A percentile compares a stretch with the other conserved stretches of the same genome.
Conservation (phyloP, 2,113 vertebrate species). For the Aplodontia rufa region DNA sequence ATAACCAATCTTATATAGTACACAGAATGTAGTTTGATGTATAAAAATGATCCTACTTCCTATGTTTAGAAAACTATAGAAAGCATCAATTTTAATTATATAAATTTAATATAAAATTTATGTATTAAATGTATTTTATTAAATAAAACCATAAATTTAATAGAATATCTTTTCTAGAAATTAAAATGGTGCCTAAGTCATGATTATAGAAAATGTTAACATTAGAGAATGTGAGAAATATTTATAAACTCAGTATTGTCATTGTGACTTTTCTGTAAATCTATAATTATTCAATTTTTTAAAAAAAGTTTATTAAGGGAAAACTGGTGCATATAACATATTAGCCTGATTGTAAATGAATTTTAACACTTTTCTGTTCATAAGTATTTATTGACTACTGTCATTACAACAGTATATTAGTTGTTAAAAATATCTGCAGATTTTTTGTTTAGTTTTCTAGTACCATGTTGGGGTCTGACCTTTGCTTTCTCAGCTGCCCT, state of each 20-base stretch:
- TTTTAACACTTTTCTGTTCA: not conserved
- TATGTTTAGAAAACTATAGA: not conserved
- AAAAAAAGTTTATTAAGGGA: not conserved
- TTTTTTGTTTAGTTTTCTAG: not conserved
- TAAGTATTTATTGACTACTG: not conserved
- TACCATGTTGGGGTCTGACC: too few species aligned
- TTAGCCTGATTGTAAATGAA: not conserved
- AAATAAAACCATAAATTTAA: not conserved
- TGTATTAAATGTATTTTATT: too few species aligned
- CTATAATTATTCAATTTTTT: not conserved
- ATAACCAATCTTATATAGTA: not conserved
- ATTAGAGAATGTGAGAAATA: not conserved
- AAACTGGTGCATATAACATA: not conserved
- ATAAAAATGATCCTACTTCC: not conserved
- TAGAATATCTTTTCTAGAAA: not conserved
- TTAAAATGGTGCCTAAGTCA: not conserved
- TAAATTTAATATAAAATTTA: too few species aligned
- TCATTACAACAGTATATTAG: not conserved
- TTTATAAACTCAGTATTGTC: not conserved
- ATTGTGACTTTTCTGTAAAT: not conserved
- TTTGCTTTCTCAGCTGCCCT: too few species aligned
- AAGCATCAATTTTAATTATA: too few species aligned
- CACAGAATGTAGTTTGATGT: not conserved
- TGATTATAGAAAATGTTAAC: not conserved
- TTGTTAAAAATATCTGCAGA: not conserved